These are phyloP conservation scores for Lottia gigantea DNA, from an alignment of 2,888 invertebrate genomes.

Conservation along the genomic window DNA sequence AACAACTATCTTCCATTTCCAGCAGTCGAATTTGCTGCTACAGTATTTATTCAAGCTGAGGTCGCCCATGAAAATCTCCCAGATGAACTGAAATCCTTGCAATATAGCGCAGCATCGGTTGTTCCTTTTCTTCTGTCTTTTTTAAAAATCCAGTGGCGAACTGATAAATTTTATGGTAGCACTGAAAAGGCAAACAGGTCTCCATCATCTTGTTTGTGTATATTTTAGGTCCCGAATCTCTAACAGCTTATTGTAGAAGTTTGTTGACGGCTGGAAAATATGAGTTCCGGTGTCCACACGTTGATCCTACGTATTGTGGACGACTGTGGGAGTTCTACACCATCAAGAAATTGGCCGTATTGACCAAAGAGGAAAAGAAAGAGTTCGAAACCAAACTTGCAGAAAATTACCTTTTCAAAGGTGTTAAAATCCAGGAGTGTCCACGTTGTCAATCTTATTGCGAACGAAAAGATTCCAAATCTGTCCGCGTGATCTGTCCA, in stretches of 20 bases:
- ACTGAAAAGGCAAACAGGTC: too few species aligned
- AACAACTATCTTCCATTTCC: too few species aligned
- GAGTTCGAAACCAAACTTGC: constrained; percentile 39
- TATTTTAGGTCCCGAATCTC: constrained; percentile 37
- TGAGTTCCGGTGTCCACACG: constrained; percentile 39
- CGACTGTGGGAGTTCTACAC: constrained; percentile 36
- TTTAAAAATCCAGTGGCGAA: too few species aligned
- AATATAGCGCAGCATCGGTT: too few species aligned
- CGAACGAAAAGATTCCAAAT: constrained; percentile 27
- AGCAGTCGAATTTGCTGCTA: too few species aligned
- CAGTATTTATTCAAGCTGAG: too few species aligned
- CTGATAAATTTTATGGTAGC: too few species aligned
- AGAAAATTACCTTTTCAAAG: constrained; percentile 35
- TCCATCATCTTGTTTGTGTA: too few species aligned
- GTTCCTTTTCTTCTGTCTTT: too few species aligned
- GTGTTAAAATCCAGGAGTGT: constrained; percentile 37
- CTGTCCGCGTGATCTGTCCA: constrained; percentile 35
- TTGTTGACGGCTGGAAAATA: constrained; percentile 31
- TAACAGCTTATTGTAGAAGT: constrained; percentile 39
- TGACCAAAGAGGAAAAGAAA: constrained; percentile 33
- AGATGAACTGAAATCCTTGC: too few species aligned
- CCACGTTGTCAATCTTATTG: constrained; percentile 34
- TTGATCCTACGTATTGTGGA: constrained; percentile 28
- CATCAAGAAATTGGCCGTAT: constrained; percentile 33
- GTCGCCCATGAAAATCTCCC: too few species aligned